phyloP scores from a whole-genome alignment of 2,113 vertebrate genomes.

The Carollia perspicillata region DNA sequence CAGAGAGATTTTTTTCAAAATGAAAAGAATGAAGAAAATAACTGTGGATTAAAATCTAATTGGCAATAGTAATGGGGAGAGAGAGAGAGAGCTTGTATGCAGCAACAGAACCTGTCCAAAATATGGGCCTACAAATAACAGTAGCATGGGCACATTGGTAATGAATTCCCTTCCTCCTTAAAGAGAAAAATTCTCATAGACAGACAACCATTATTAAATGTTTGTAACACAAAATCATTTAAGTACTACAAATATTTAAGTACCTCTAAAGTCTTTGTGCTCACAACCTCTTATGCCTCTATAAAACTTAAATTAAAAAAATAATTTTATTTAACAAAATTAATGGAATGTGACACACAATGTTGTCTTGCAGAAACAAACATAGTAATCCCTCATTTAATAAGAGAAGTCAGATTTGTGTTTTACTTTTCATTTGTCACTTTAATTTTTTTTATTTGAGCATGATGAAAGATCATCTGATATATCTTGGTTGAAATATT shows the following conservation, averaged over 20 bases:
- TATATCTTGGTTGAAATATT: background rate
- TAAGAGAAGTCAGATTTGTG: background rate
- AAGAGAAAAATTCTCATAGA: background rate
- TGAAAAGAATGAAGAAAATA: too few species aligned
- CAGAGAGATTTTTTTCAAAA: background rate
- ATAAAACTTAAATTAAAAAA: background rate
- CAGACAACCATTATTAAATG: background rate
- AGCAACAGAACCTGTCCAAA: background rate
- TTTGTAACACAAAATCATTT: background rate
- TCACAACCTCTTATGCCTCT: background rate
- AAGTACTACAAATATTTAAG: conserved; percentile 11
- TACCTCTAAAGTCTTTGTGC: background rate
- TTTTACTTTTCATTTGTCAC: background rate
- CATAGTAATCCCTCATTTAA: background rate
- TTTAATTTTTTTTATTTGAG: background rate
- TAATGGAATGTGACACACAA: background rate
- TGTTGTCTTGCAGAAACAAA: background rate
- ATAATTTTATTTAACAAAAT: background rate
- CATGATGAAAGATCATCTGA: background rate
- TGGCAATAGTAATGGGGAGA: background rate
- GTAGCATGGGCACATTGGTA: background rate
- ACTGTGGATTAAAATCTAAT: background rate
- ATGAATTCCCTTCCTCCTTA: background rate
- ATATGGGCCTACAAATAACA: background rate
- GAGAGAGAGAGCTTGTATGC: background rate